Evolutionary conservation across 2,113 vertebrate species (phyloP).

Genomic region (Beaufortia kweichowensis): DNA sequence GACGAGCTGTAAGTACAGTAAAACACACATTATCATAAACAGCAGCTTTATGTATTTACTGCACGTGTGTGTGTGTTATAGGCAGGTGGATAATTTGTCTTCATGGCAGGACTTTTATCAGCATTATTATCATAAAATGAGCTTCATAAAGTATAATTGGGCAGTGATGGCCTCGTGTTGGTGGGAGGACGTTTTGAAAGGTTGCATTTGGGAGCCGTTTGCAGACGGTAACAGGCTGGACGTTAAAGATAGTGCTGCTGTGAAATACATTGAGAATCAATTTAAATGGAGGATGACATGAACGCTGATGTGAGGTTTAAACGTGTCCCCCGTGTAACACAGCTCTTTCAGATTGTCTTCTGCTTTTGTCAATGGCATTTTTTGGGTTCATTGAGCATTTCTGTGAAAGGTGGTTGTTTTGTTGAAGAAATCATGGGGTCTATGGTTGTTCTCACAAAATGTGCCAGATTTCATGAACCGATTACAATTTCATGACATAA

Average conservation of each 20-base stretch:
- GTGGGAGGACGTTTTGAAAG: background rate
- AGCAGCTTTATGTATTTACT: conserved; percentile 51
- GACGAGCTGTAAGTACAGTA: conserved; percentile 45
- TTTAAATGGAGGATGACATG: background rate
- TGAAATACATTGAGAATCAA: conserved; percentile 7
- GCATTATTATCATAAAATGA: conserved; percentile 51
- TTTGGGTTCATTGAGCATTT: conserved; percentile 4
- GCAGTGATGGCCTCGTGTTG: conserved; percentile 2
- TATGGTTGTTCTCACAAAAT: too few species aligned
- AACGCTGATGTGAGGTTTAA: background rate
- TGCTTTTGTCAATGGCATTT: background rate
- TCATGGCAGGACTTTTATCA: conserved; percentile 53
- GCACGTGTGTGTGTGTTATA: conserved; percentile 44
- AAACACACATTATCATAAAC: conserved; percentile 44
- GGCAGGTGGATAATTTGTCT: conserved; percentile 53
- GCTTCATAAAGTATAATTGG: conserved; percentile 43
- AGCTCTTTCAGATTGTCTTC: background rate
- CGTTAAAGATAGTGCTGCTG: background rate
- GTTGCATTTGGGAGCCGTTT: conserved; percentile 26
- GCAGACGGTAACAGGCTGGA: background rate
- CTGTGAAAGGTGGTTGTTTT: conserved; percentile 21
- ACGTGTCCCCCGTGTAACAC: background rate
- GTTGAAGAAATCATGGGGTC: too few species aligned
- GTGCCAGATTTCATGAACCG: too few species aligned
- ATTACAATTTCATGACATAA: too few species aligned